Evolutionary conservation across 2,888 invertebrate species (phyloP).

Genomic region (Tanytarsus gracilentus): DNA sequence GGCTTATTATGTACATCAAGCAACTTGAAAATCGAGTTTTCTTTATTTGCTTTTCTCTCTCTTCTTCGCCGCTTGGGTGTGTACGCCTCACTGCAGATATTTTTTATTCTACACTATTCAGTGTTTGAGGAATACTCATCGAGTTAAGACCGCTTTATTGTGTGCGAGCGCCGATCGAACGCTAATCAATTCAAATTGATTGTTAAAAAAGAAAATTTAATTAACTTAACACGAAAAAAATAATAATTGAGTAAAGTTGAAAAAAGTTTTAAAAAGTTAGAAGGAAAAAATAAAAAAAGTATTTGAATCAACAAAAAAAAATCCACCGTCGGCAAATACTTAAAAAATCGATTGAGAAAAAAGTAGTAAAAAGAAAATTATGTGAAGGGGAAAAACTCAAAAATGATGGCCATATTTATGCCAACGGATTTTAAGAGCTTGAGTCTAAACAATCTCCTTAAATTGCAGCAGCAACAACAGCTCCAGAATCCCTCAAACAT

Average conservation of each 20-base stretch:
- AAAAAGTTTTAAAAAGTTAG: background rate
- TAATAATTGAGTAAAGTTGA: background rate
- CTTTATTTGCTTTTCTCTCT: background rate
- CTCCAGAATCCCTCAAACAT: constrained; percentile 7
- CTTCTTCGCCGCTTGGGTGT: background rate
- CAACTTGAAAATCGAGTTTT: constrained; percentile 15
- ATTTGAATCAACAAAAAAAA: no score
- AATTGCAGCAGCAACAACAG: no score
- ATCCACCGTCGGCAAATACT: no score
- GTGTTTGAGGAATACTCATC: constrained; percentile 19
- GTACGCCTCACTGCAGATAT: constrained; percentile 19
- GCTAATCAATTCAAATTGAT: background rate
- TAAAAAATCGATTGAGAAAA: background rate
- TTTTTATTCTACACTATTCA: constrained; percentile 4
- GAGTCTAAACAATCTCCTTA: constrained; percentile 10
- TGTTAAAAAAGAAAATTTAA: background rate
- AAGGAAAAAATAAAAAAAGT: no score
- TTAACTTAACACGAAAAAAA: background rate
- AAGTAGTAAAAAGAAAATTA: constrained; percentile 1
- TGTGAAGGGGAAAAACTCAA: background rate
- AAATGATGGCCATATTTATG: constrained; percentile 21
- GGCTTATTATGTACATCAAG: background rate
- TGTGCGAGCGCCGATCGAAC: constrained; percentile 1
- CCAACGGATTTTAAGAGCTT: constrained; percentile 18
- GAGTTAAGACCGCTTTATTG: constrained; percentile 19